Percentiles rank a stretch among this genome's conserved stretches.
phyloP scores from a whole-genome alignment of 2,113 vertebrate species.

The Neoarius graeffei region DNA sequence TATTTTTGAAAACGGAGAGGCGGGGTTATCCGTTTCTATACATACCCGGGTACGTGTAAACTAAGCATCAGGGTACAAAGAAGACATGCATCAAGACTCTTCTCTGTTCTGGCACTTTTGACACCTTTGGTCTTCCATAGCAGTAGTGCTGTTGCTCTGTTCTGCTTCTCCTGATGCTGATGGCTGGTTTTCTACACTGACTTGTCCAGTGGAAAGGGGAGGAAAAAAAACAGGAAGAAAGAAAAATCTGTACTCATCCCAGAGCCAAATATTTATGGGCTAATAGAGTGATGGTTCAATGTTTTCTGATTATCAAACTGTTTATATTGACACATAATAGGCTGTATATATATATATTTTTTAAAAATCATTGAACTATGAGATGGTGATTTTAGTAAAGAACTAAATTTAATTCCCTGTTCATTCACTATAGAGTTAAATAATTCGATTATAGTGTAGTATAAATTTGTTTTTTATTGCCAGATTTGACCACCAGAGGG shows the following conservation, averaged over 20 bases:
- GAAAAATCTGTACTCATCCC: background rate
- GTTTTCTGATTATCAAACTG: background rate
- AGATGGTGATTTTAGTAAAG: background rate
- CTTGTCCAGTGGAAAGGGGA: background rate
- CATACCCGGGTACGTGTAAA: too few relatives aligned
- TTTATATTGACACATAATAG: background rate
- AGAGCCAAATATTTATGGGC: background rate
- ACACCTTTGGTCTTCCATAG: constrained; percentile 11
- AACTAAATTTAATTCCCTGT: background rate
- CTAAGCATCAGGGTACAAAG: too few relatives aligned
- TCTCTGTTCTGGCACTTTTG: background rate
- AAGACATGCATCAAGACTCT: too few relatives aligned
- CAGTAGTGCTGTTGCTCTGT: background rate
- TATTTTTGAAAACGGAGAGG: too few relatives aligned
- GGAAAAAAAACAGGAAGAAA: background rate
- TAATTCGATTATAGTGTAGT: background rate
- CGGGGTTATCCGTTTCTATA: too few relatives aligned
- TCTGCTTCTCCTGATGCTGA: background rate
- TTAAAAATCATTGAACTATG: background rate
- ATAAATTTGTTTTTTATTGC: background rate
- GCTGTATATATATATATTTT: too few relatives aligned
- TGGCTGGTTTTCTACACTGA: background rate
- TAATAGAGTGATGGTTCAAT: background rate
- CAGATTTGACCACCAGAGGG: constrained; percentile 32
- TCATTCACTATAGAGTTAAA: background rate